Conservation (phyloP, 2,888 invertebrate species). For the Agrotis puta region DNA sequence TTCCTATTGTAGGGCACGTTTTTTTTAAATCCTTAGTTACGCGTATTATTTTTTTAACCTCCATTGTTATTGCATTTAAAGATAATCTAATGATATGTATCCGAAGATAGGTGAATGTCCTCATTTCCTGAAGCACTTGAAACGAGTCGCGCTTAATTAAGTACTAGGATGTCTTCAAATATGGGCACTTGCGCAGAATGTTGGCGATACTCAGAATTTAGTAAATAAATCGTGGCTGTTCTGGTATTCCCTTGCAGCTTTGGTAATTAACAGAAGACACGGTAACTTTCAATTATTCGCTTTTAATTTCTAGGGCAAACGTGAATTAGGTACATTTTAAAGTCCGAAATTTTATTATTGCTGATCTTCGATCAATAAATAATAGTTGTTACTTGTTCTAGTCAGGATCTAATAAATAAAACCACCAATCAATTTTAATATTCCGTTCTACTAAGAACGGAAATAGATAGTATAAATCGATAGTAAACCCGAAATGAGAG, state of each 20-base stretch:
- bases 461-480: too few relatives aligned
- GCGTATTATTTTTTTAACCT: too few relatives aligned
- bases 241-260: neutral
- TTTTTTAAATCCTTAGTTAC: too few relatives aligned
- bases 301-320: neutral
- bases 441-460: constrained; percentile 3
- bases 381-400: neutral
- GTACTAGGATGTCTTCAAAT: neutral
- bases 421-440: neutral
- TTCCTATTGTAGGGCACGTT: too few relatives aligned
- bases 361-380: too few relatives aligned
- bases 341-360: too few relatives aligned
- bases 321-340: neutral
- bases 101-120: too few relatives aligned
- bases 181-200: constrained; percentile 8
- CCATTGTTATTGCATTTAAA: too few relatives aligned
- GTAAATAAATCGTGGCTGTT: neutral
- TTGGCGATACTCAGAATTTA: neutral
- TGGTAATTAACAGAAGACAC: neutral
- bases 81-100: too few relatives aligned
- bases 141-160: neutral
- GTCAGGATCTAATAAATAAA: neutral
- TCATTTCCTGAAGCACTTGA: too few relatives aligned
- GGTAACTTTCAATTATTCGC: neutral
- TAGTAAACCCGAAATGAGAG: constrained; percentile 21